Conservation (phyloP, 2,113 vertebrate genomes). For the Etheostoma spectabile region DNA sequence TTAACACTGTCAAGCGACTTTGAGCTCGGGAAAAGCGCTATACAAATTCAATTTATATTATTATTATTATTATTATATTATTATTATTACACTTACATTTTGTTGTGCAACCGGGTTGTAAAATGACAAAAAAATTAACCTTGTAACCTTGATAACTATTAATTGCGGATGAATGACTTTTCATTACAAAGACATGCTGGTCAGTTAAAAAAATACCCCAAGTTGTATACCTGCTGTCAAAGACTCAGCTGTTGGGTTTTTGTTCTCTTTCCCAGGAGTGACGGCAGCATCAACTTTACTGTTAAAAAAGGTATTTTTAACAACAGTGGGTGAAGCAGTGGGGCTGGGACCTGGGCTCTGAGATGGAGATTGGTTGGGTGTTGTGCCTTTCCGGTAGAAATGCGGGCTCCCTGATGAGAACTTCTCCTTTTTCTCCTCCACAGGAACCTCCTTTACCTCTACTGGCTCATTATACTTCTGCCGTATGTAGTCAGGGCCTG, state of each 20-base stretch:
- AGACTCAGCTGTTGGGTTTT: slow-evolving; percentile 78
- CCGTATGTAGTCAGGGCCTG: slow-evolving; percentile 95
- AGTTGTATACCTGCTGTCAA: slow-evolving; percentile 69
- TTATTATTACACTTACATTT: background rate
- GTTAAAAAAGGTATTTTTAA: slow-evolving; percentile 82
- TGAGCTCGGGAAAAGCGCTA: too few relatives aligned
- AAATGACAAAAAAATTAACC: background rate
- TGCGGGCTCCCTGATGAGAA: slow-evolving; percentile 93
- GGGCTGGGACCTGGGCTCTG: slow-evolving; percentile 85
- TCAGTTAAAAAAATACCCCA: background rate
- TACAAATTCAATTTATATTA: too few relatives aligned
- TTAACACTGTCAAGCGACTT: too few relatives aligned
- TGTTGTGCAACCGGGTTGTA: background rate
- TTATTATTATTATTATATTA: too few relatives aligned
- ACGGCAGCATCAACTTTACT: slow-evolving; percentile 54
- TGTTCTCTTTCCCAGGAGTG: slow-evolving; percentile 82
- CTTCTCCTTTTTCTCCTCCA: slow-evolving; percentile 89
- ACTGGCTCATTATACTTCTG: slow-evolving; percentile 91
- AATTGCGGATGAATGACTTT: background rate
- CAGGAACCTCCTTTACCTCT: slow-evolving; percentile 88
- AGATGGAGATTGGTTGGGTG: slow-evolving; percentile 88
- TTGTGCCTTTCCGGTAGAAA: slow-evolving; percentile 98
- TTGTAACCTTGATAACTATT: background rate
- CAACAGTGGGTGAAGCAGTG: slow-evolving; percentile 83
- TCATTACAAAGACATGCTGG: background rate